phyloP scores from a whole-genome alignment of 2,888 invertebrate species.

The Chironomus tentans region DNA sequence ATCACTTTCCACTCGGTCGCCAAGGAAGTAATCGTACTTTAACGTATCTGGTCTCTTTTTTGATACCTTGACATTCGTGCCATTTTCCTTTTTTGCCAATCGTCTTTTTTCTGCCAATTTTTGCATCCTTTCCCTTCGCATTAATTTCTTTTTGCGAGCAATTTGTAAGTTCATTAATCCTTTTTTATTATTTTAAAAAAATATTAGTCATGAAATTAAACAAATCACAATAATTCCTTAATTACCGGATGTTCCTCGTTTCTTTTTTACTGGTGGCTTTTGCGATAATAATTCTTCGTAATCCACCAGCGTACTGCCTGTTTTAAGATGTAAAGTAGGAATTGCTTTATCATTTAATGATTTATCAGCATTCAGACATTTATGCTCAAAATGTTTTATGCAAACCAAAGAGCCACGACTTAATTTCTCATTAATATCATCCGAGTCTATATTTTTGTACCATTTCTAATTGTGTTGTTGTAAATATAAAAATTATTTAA shows the following conservation, averaged over 20 bases:
- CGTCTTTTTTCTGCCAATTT: neutral
- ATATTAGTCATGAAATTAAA: neutral
- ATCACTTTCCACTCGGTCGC: neutral
- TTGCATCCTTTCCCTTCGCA: neutral
- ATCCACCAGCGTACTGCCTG: neutral
- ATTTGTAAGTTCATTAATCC: slow-evolving; percentile 2
- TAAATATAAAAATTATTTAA: neutral
- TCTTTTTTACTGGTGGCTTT: neutral
- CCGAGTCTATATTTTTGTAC: neutral
- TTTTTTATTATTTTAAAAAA: neutral
- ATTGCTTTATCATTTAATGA: neutral
- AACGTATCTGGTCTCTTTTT: neutral
- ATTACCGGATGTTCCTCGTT: slow-evolving; percentile 1
- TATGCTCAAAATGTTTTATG: neutral
- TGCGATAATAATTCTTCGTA: neutral
- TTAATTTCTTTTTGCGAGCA: neutral
- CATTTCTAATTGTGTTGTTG: neutral
- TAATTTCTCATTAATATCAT: neutral
- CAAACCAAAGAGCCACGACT: neutral
- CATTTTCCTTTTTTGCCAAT: neutral
- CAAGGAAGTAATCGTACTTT: slow-evolving; percentile 6
- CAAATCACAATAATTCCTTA: neutral
- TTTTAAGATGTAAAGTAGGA: neutral
- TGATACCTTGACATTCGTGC: neutral
- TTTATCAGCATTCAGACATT: too few relatives aligned